Evolutionary conservation across 1,140 invertebrate species (phyloP).

Genomic region (Phortica variegata): DNA sequence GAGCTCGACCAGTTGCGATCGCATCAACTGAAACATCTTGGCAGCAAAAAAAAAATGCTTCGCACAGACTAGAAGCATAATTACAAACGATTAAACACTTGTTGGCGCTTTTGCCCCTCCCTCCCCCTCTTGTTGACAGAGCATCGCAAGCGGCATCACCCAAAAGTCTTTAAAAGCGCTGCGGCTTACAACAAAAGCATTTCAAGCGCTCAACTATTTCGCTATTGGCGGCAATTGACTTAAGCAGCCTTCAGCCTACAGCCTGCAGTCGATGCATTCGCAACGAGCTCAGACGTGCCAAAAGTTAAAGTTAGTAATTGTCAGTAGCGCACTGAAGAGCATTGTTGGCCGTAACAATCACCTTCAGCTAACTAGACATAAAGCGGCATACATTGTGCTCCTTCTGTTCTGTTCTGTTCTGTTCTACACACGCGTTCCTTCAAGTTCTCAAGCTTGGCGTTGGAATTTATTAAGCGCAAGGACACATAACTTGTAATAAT

Average conservation of each 20-base stretch:
- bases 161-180: neutral
- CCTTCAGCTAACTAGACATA: too few species aligned
- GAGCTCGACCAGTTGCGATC: neutral
- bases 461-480: constrained; percentile 51
- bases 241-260: too few species aligned
- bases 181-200: constrained; percentile 42
- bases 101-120: too few species aligned
- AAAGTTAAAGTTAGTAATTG: too few species aligned
- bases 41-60: too few species aligned
- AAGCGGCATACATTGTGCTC: neutral
- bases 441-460: constrained; percentile 13
- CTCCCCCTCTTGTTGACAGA: too few species aligned
- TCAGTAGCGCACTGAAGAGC: too few species aligned
- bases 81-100: constrained; percentile 53
- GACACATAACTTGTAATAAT: constrained; percentile 45
- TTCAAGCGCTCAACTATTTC: constrained; percentile 27
- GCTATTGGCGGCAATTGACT: constrained; percentile 13
- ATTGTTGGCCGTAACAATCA: too few species aligned
- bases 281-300: too few species aligned
- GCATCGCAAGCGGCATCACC: too few species aligned
- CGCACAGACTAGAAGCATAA: constrained; percentile 32
- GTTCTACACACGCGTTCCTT: constrained; percentile 5
- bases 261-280: too few species aligned
- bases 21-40: neutral
- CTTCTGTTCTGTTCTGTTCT: neutral